Evolutionary conservation across 1,140 invertebrate species (phyloP), one percentile per base, ranked within the genome.

Genomic region (Mya arenaria): DNA sequence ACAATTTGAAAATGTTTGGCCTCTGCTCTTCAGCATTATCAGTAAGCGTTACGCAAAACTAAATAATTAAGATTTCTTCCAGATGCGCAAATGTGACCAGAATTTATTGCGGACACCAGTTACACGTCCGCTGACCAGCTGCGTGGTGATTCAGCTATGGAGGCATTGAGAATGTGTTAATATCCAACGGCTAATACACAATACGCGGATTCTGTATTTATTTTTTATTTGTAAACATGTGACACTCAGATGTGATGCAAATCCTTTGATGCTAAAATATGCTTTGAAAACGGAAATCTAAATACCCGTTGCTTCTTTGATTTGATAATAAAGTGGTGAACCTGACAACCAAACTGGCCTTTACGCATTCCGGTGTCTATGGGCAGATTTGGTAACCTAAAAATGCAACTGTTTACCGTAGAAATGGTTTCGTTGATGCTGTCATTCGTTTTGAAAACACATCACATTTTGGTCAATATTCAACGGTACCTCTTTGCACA

Each of bases 1-100:
- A 80, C 77, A 80, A 80, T 80, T 80, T 80, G 65, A 80, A 80
- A 80, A 80, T 80, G 77, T 71, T 80, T 80, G 75, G 63, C n/a
- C 62, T 34, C 34, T n/a, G 25, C 65, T 62, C 65, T 68, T 62
- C 48, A 80, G n/a, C 25, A 25, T 34, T 23, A 62, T 66, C 65
- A 58, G 74, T n/a, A n/a, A n/a, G n/a, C n/a, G n/a, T n/a, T n/a
- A n/a, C n/a, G n/a, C n/a, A n/a, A n/a, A n/a, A n/a, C n/a, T n/a
- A n/a, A n/a, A n/a, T n/a, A n/a, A n/a, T n/a, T n/a, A n/a, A n/a
- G n/a, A n/a, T n/a, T n/a, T n/a, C n/a, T n/a, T n/a, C n/a, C n/a
- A n/a, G n/a, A n/a, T n/a, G n/a, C n/a, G n/a, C n/a, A n/a, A n/a
- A n/a, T n/a, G n/a, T n/a, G n/a, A n/a, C n/a, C n/a, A n/a, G n/a